phyloP scores from a whole-genome alignment of 2,888 invertebrate species.

The Amblyjoppa fuscipennis region DNA sequence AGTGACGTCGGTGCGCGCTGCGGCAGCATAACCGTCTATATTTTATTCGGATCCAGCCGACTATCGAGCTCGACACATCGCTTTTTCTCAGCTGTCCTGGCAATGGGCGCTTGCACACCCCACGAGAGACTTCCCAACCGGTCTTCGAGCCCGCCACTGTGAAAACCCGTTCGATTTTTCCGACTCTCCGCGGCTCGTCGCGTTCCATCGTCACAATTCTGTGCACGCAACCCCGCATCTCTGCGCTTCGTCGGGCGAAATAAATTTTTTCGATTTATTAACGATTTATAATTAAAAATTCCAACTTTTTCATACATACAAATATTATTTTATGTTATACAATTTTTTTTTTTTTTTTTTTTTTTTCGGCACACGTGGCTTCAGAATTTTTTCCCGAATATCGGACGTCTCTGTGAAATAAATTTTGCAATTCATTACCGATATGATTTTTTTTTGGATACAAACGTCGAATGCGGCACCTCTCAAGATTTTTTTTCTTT shows the following conservation, averaged over 20 bases:
- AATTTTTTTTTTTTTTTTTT: too few relatives aligned
- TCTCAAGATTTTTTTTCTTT: too few relatives aligned
- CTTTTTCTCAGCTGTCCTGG: slow-evolving; percentile 58
- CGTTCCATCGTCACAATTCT: slow-evolving; percentile 38
- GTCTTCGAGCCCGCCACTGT: slow-evolving; percentile 69
- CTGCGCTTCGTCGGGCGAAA: slow-evolving; percentile 23
- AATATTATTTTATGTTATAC: too few relatives aligned
- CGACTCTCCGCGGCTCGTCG: slow-evolving; percentile 49
- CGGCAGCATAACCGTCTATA: slow-evolving; percentile 13
- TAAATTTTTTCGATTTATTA: slow-evolving; percentile 12
- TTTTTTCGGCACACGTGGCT: too few relatives aligned
- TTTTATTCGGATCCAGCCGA: neutral
- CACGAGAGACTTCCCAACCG: slow-evolving; percentile 73
- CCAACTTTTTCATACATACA: too few relatives aligned
- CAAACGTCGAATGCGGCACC: too few relatives aligned
- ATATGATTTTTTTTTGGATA: too few relatives aligned
- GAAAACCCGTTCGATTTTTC: slow-evolving; percentile 73
- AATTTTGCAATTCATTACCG: too few relatives aligned
- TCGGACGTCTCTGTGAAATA: too few relatives aligned
- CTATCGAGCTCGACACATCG: slow-evolving; percentile 15
- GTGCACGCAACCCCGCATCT: slow-evolving; percentile 14
- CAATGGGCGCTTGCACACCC: slow-evolving; percentile 57
- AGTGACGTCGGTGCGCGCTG: slow-evolving; percentile 41
- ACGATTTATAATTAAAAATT: too few relatives aligned
- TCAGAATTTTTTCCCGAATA: too few relatives aligned